phyloP scores from a whole-genome alignment of 2,797 vertebrate species.

The Siniperca obscura region DNA sequence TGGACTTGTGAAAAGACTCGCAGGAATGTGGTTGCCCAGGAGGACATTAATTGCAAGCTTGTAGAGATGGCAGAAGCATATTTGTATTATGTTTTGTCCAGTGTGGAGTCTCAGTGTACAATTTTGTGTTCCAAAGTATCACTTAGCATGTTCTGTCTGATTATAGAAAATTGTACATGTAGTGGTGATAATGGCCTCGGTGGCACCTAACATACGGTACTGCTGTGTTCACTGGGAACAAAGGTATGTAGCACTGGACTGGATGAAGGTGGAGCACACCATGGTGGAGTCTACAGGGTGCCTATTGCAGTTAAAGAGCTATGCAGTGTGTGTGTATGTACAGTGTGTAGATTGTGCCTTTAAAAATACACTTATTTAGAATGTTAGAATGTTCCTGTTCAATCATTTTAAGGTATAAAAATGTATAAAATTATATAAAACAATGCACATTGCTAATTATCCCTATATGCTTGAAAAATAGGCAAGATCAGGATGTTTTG shows the following conservation, averaged over 20 bases:
- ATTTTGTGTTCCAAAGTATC: constrained; percentile 16
- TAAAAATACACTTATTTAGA: neutral
- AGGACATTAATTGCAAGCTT: constrained; percentile 3
- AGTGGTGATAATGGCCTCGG: neutral
- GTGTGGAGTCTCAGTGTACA: neutral
- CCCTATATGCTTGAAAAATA: neutral
- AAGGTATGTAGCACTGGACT: neutral
- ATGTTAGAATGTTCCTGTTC: neutral
- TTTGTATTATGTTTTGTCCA: neutral
- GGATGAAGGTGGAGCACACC: neutral
- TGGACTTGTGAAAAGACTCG: neutral
- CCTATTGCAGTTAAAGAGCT: neutral
- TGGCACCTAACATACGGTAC: neutral
- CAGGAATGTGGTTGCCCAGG: neutral
- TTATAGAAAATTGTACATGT: constrained; percentile 20
- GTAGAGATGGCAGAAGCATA: neutral
- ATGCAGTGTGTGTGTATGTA: no score
- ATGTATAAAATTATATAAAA: neutral
- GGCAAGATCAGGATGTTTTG: neutral
- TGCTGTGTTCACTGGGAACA: constrained; percentile 6
- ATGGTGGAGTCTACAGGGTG: neutral
- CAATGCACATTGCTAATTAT: neutral
- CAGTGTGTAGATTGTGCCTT: neutral
- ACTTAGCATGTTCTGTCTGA: constrained; percentile 36
- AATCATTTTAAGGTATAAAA: neutral